phyloP scores from a whole-genome alignment of 2,888 invertebrate genomes.

The Drosophila quinaria region DNA sequence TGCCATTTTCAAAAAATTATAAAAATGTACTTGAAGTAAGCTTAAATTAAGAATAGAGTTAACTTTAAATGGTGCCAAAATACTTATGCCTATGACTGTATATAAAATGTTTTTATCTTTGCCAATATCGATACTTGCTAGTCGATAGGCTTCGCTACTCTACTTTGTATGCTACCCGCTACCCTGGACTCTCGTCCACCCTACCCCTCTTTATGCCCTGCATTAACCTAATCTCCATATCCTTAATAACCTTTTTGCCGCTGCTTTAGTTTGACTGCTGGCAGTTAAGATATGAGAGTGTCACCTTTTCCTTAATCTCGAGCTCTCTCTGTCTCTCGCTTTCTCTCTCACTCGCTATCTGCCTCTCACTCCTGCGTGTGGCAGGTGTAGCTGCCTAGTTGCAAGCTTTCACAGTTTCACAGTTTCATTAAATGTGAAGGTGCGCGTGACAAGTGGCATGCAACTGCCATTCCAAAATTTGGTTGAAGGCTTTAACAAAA shows the following conservation, averaged over 20 bases:
- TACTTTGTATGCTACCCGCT: not conserved
- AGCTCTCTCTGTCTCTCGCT: not conserved
- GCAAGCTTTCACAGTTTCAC: constrained; percentile 17
- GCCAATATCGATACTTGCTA: not conserved
- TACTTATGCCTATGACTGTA: too few species aligned
- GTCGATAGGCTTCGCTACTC: not conserved
- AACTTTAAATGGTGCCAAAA: too few species aligned
- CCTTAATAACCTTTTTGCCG: constrained; percentile 42
- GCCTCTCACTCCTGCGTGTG: not conserved
- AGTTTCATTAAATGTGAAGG: constrained; percentile 22
- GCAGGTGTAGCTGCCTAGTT: constrained; percentile 1
- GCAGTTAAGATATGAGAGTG: constrained; percentile 32
- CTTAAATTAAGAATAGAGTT: too few species aligned
- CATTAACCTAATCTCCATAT: constrained; percentile 11
- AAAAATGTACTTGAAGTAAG: too few species aligned
- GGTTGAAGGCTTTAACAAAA: constrained; percentile 14
- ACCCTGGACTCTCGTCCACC: not conserved
- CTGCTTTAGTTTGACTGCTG: constrained; percentile 33
- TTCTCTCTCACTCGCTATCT: not conserved
- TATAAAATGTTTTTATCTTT: too few species aligned
- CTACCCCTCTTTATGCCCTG: not conserved
- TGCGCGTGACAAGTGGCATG: constrained; percentile 28
- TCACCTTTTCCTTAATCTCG: not conserved
- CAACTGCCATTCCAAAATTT: constrained; percentile 10
- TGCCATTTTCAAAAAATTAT: too few species aligned